Conservation (phyloP, 2,113 vertebrate genomes). For the Willisornis vidua region DNA sequence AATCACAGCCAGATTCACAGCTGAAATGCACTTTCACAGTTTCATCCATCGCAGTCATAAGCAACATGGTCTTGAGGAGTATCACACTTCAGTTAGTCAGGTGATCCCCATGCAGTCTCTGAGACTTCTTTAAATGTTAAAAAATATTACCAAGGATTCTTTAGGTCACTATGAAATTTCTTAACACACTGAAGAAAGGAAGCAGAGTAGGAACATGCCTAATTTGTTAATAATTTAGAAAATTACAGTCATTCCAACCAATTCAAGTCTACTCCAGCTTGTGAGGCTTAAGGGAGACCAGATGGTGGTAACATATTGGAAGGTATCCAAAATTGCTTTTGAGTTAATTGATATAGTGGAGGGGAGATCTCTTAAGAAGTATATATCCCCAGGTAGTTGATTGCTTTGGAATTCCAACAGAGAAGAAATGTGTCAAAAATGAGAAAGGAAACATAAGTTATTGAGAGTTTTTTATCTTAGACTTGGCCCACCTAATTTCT, state of each 20-base stretch:
- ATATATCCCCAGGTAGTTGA: constrained; percentile 73
- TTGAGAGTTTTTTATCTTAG: constrained; percentile 39
- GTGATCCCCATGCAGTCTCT: neutral
- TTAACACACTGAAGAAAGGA: constrained; percentile 32
- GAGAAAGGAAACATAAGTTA: constrained; percentile 61
- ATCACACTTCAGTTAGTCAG: neutral
- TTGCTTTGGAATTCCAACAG: constrained; percentile 74
- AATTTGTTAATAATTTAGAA: constrained; percentile 77
- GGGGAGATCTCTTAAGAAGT: constrained; percentile 67
- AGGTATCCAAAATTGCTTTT: constrained; percentile 73
- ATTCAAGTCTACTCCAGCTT: constrained; percentile 67
- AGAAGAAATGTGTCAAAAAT: constrained; percentile 69
- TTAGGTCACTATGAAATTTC: neutral
- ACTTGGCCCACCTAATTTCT: constrained; percentile 58
- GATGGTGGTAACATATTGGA: constrained; percentile 71
- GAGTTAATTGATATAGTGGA: constrained; percentile 74
- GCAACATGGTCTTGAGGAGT: neutral
- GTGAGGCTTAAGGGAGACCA: constrained; percentile 69
- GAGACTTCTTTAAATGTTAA: neutral
- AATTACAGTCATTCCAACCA: constrained; percentile 74
- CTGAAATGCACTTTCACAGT: neutral
- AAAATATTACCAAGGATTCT: neutral
- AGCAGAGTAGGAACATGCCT: constrained; percentile 34
- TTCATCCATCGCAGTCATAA: accelerated
- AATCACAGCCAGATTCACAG: neutral